A percentile compares a stretch with the other conserved stretches of the same genome.
phyloP scores from a whole-genome alignment of 2,113 vertebrate species.

The Eleginops maclovinus region DNA sequence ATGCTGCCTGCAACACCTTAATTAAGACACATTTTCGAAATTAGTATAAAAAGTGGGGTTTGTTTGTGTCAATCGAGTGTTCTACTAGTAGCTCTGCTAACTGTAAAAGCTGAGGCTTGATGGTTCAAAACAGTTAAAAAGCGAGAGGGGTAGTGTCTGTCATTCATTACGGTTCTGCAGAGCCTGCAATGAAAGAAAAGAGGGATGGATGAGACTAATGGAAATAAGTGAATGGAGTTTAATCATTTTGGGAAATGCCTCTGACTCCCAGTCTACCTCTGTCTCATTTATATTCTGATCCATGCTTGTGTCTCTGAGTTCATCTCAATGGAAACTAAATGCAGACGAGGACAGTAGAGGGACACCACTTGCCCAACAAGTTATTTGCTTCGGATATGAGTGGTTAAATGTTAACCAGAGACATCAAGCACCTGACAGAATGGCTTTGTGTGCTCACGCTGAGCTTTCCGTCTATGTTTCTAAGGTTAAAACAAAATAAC shows the following conservation, averaged over 20 bases:
- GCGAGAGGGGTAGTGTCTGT: slow-evolving; percentile 24
- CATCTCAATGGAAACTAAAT: slow-evolving; percentile 43
- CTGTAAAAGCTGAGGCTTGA: slow-evolving; percentile 29
- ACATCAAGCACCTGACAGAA: slow-evolving; percentile 6
- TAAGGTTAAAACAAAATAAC: slow-evolving; percentile 14
- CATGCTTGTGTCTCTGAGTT: slow-evolving; percentile 37
- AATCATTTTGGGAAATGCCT: slow-evolving; percentile 66
- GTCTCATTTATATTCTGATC: slow-evolving; percentile 57
- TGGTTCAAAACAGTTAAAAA: slow-evolving; percentile 49
- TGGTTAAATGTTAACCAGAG: slow-evolving; percentile 16
- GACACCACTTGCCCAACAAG: slow-evolving; percentile 13
- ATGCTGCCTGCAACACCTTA: background rate
- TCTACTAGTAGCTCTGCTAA: slow-evolving; percentile 46
- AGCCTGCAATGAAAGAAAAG: slow-evolving; percentile 25
- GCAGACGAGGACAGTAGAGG: slow-evolving; percentile 42
- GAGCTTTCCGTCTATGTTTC: background rate
- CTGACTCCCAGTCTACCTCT: slow-evolving; percentile 34
- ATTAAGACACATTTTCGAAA: too few species aligned
- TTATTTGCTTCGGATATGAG: slow-evolving; percentile 40
- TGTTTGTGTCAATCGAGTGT: slow-evolving; percentile 17
- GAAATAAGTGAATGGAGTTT: slow-evolving; percentile 66
- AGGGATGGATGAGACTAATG: slow-evolving; percentile 65
- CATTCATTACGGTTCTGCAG: slow-evolving; percentile 35
- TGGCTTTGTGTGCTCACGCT: background rate
- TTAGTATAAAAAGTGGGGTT: background rate